A percentile compares a stretch with the other conserved stretches of the same genome.
Evolutionary conservation across 1,140 invertebrate genomes (phyloP).

Genomic region (Orchesella cincta): DNA sequence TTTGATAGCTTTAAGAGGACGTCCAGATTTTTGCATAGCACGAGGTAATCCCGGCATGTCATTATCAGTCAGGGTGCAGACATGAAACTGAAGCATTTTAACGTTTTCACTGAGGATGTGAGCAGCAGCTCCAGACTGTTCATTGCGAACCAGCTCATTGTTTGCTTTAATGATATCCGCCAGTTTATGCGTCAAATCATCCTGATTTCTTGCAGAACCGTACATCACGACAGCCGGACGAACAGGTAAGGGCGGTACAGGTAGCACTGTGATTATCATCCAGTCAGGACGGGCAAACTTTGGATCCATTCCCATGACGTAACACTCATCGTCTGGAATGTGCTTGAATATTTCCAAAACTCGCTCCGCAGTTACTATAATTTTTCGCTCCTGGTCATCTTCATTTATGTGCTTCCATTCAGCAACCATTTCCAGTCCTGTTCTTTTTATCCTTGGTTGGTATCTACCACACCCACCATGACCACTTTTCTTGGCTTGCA

Average conservation of each 20-base stretch:
- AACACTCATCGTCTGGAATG: conserved; percentile 84
- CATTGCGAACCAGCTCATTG: conserved; percentile 93
- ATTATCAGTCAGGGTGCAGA: conserved; percentile 96
- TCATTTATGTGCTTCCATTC: conserved; percentile 99
- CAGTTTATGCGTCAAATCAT: conserved; percentile 98
- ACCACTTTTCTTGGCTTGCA: conserved; percentile 69
- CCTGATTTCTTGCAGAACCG: conserved; percentile 95
- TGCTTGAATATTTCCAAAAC: conserved; percentile 45
- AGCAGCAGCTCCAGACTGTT: conserved; percentile 91
- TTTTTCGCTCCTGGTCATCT: conserved; percentile 95
- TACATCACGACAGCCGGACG: conserved; percentile 92
- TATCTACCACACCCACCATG: conserved; percentile 97
- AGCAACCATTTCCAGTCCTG: conserved; percentile 87
- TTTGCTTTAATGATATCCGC: conserved; percentile 99
- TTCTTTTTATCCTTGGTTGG: conserved; percentile 86
- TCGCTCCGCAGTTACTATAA: conserved; percentile 86
- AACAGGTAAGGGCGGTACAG: conserved; percentile 89
- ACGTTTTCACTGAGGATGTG: conserved; percentile 97
- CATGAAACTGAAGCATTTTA: conserved; percentile 98
- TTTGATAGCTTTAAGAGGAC: conserved; percentile 97
- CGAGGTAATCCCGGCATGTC: conserved; percentile 96
- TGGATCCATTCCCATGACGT: conserved; percentile 92
- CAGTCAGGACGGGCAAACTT: conserved; percentile 96
- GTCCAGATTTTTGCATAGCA: conserved; percentile 98
- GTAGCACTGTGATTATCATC: conserved; percentile 97